A percentile compares a stretch with the other conserved stretches of the same genome.
Evolutionary conservation across 35 echinoderm and acorn worm genomes (phyloP).

Genomic region (Ophiothrix spiculata): DNA sequence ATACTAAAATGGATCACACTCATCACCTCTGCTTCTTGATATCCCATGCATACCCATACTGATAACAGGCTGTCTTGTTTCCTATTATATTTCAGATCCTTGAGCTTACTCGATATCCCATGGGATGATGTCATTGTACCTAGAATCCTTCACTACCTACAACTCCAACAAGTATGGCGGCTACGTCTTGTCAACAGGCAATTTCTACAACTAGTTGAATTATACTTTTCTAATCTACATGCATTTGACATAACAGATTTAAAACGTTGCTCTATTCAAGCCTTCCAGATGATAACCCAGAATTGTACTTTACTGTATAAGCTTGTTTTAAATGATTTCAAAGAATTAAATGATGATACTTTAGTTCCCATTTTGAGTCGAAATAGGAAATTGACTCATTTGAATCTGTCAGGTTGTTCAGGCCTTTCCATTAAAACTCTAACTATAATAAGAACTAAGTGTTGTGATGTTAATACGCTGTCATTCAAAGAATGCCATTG

Average conservation of each 20-base stretch:
- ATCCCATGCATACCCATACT: no score
- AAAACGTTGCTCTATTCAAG: background rate
- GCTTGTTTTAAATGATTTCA: constrained; percentile 38
- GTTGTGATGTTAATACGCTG: constrained; percentile 30
- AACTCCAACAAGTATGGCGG: constrained; percentile 38
- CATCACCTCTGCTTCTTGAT: no score
- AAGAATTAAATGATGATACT: constrained; percentile 40
- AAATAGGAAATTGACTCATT: constrained; percentile 30
- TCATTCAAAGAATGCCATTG: constrained; percentile 50
- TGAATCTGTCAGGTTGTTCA: constrained; percentile 37
- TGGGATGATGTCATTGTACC: constrained; percentile 61
- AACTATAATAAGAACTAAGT: constrained; percentile 25
- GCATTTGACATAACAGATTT: constrained; percentile 14
- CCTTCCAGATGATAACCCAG: constrained; percentile 22
- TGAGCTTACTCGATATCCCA: constrained; percentile 37
- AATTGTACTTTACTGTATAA: constrained; percentile 17
- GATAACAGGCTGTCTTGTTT: background rate
- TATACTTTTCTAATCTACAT: constrained; percentile 14
- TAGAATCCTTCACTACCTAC: constrained; percentile 41
- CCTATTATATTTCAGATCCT: background rate
- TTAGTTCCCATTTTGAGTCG: constrained; percentile 37
- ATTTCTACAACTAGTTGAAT: constrained; percentile 42
- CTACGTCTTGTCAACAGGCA: constrained; percentile 39
- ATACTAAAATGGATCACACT: no score
- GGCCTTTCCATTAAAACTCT: constrained; percentile 35